These are phyloP conservation scores for Melinopterus prodromus DNA, from an alignment of 2,888 invertebrate species.

Conservation along the genomic window DNA sequence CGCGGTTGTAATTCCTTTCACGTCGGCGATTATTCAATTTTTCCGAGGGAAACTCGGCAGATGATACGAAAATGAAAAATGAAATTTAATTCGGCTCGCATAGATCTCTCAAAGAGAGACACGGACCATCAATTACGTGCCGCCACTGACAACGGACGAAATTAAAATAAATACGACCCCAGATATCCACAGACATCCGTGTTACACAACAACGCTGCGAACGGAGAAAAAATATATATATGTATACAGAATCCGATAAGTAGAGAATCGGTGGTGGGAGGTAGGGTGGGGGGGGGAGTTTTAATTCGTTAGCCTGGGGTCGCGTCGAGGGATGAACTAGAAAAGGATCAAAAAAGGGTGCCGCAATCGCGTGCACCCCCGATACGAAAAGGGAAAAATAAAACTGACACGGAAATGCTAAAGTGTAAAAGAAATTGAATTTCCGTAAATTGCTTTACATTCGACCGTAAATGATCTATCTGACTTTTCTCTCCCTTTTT, in stretches of 20 bases:
- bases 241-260: background rate
- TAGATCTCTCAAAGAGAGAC: background rate
- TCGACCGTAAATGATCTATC: conserved; percentile 51
- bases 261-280: background rate
- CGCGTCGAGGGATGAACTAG: background rate
- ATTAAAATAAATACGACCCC: background rate
- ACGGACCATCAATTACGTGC: background rate
- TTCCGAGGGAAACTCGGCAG: background rate
- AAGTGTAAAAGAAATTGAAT: conserved; percentile 53
- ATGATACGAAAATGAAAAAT: conserved; percentile 4
- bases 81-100: background rate
- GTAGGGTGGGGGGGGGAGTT: too few species aligned
- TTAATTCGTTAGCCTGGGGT: background rate
- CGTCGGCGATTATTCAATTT: background rate
- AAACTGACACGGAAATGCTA: conserved; percentile 27
- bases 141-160: background rate
- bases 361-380: background rate
- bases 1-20: background rate
- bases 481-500: conserved; percentile 40
- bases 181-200: background rate
- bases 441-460: conserved; percentile 50
- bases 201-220: background rate
- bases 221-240: background rate
- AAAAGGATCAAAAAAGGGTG: conserved; percentile 4
- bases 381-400: conserved; percentile 6